Base-by-base conservation (phyloP, 1,140 invertebrate species). In the Drosophila leontia region DNA sequence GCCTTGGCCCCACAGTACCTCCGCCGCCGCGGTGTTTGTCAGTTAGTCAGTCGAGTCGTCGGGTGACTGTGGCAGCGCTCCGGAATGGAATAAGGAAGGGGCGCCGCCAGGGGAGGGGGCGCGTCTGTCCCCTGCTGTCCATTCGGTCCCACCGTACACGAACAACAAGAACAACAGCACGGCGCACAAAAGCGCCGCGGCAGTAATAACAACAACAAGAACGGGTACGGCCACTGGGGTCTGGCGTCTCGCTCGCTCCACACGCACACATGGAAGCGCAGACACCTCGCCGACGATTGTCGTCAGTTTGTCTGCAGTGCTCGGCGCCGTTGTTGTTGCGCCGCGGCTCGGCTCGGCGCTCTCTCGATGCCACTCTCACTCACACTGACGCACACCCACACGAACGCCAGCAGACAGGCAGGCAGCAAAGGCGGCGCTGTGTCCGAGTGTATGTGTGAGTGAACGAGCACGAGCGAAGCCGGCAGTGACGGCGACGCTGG, bases 201-300 rank as follows among this genome's bases (percentile, higher is more conserved):
- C 68, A 62, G 65, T 58, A 53, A 29, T 56, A 75, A 51, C 48
- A 65, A 75, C 62, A 35, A 41, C 53, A 37, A 79, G 80, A 71
- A 69, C 51, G 51, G 51, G 17, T 23, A 53, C 51, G 51, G 34
- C 51, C 51, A 53, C 51, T 60, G 41, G 48, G 55, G 32, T 26
- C 32, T 67, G 34, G 65, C 63, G 29, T 78, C 76, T 62, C 59
- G 48, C 51, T 74, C 42, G 69, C 47, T 75, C 45, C 45, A 51
- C n/a, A 63, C 15, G 59, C 35, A 67, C 44, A 75, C 34, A 67
- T 29, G 45, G 47, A 78, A 19, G 64, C 51, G 81, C 85, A 80
- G 84, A 88, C 84, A 88, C 84, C 84, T 88, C 72, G 81, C 85
- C 80, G 80, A 90, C 80, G 80, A 88, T 84, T 88, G 84, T 87